These are phyloP conservation scores for Heterotis niloticus DNA, from an alignment of 2,113 vertebrate genomes.

Conservation along the genomic window DNA sequence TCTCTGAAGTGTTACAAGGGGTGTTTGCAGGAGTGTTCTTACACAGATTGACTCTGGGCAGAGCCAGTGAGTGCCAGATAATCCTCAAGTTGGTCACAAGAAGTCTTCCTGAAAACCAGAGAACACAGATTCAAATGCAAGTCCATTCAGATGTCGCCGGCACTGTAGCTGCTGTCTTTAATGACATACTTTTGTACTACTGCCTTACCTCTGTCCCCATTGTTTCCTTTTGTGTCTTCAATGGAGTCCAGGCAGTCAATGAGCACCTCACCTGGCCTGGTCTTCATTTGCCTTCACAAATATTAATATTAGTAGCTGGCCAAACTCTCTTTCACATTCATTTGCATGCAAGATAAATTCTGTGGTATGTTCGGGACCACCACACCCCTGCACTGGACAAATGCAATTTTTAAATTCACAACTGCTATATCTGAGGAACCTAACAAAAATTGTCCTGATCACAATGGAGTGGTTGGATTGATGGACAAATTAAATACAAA, in stretches of 20 bases:
- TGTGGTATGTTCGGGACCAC: too few species aligned
- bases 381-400: too few species aligned
- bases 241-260: slow-evolving; percentile 97
- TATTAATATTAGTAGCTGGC: background rate
- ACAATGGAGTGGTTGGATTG: background rate
- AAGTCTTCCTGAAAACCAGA: slow-evolving; percentile 65
- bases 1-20: background rate
- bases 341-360: background rate
- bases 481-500: background rate
- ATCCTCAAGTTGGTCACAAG: slow-evolving; percentile 93
- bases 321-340: background rate
- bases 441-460: background rate
- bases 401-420: too few species aligned
- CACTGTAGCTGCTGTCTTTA: background rate
- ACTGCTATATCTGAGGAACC: too few species aligned
- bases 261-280: slow-evolving; percentile 86
- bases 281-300: slow-evolving; percentile 88
- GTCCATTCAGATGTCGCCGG: background rate
- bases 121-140: background rate
- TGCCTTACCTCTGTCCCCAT: slow-evolving; percentile 84
- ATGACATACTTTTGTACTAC: background rate
- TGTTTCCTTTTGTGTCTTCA: slow-evolving; percentile 98
- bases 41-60: slow-evolving; percentile 91
- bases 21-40: slow-evolving; percentile 41
- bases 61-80: slow-evolving; percentile 90